Percentiles rank a stretch among this genome's conserved stretches.
Evolutionary conservation across 1,140 invertebrate genomes (phyloP).

Genomic region (Drosophila pachea): DNA sequence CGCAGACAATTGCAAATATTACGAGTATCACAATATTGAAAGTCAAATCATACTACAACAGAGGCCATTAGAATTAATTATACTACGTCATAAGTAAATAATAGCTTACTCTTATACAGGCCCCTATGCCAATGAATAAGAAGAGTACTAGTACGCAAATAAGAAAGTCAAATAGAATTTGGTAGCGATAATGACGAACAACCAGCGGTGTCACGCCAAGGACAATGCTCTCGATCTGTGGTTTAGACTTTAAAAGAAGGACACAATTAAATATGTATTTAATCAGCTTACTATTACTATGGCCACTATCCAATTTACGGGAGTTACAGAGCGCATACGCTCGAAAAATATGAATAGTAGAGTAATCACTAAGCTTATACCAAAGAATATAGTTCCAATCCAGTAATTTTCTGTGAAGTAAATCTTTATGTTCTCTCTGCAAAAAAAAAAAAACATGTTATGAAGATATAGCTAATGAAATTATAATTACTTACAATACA

Average conservation of each 20-base stretch:
- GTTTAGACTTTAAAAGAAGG: neutral
- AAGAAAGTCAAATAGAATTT: slow-evolving; percentile 30
- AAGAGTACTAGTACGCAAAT: slow-evolving; percentile 34
- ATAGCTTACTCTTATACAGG: slow-evolving; percentile 41
- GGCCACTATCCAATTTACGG: slow-evolving; percentile 47
- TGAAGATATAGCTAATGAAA: neutral
- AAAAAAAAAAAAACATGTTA: neutral
- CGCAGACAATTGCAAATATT: slow-evolving; percentile 28
- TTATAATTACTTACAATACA: slow-evolving; percentile 30
- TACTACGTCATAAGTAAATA: neutral
- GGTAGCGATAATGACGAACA: slow-evolving; percentile 28
- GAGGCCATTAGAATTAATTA: neutral
- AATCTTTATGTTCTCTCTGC: neutral
- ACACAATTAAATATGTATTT: neutral
- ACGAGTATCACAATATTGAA: slow-evolving; percentile 52
- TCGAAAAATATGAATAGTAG: slow-evolving; percentile 55
- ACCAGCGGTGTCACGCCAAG: slow-evolving; percentile 34
- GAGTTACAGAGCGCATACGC: slow-evolving; percentile 34
- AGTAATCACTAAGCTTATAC: slow-evolving; percentile 29
- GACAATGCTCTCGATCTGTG: slow-evolving; percentile 43
- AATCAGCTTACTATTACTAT: slow-evolving; percentile 43
- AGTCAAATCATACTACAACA: slow-evolving; percentile 45
- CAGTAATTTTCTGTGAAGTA: slow-evolving; percentile 34
- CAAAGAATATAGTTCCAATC: slow-evolving; percentile 40
- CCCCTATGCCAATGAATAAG: slow-evolving; percentile 38